These are phyloP conservation scores for Dipus sagitta DNA, from an alignment of 2,797 vertebrate genomes.

Conservation along the genomic window DNA sequence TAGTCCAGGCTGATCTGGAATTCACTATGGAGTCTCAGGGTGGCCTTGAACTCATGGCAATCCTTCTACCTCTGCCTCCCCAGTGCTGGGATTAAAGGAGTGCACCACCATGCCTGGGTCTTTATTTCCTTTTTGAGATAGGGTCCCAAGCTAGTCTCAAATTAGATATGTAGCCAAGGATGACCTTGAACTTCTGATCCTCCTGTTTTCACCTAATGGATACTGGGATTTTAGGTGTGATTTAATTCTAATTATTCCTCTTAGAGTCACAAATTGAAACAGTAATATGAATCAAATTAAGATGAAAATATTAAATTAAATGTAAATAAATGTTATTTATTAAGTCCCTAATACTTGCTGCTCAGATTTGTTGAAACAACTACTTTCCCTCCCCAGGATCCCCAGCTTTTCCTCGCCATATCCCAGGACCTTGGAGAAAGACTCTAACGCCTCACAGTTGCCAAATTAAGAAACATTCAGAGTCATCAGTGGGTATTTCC, in stretches of 20 bases:
- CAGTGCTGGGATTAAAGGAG: too few relatives aligned
- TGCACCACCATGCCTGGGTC: too few relatives aligned
- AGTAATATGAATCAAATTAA: constrained; percentile 3
- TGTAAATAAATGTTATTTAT: constrained; percentile 12
- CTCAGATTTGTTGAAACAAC: constrained; percentile 30
- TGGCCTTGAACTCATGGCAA: too few relatives aligned
- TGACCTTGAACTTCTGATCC: too few relatives aligned
- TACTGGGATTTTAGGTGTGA: too few relatives aligned
- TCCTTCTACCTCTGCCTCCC: too few relatives aligned
- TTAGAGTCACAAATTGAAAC: constrained; percentile 38
- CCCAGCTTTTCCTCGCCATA: not conserved
- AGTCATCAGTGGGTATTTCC: constrained; percentile 71
- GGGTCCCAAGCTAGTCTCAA: too few relatives aligned
- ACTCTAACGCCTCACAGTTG: constrained; percentile 36
- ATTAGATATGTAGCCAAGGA: too few relatives aligned
- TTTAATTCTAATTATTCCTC: constrained; percentile 1
- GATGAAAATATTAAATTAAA: constrained; percentile 10
- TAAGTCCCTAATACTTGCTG: not conserved
- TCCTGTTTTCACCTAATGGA: too few relatives aligned
- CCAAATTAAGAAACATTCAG: constrained; percentile 52
- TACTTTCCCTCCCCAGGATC: not conserved
- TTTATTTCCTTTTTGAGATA: too few relatives aligned
- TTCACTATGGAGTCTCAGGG: too few relatives aligned
- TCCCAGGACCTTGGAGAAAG: constrained; percentile 53
- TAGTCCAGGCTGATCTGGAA: too few relatives aligned